These are phyloP conservation scores for Geophilus truncorum DNA, from an alignment of 2,888 invertebrate genomes.

Conservation along the genomic window DNA sequence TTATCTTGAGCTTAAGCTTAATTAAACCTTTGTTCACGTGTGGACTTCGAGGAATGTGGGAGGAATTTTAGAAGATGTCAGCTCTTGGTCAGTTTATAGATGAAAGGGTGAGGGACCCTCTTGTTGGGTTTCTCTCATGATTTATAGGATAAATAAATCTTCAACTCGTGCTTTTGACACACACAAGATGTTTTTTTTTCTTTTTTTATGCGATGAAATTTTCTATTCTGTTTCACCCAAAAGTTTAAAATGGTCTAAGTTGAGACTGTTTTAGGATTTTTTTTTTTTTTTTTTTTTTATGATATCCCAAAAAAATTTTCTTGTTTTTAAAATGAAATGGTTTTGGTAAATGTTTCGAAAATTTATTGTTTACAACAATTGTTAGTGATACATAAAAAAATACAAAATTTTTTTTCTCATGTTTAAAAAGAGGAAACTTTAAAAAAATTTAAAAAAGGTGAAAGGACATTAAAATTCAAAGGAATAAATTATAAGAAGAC, in stretches of 20 bases:
- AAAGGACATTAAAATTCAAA: neutral
- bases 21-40: neutral
- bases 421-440: neutral
- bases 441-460: neutral
- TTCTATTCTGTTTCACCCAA: neutral
- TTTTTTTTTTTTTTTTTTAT: neutral
- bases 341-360: neutral
- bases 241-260: neutral
- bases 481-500: slow-evolving; percentile 13
- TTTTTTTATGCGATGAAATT: neutral
- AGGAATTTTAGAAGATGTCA: slow-evolving; percentile 7
- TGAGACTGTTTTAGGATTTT: neutral
- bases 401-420: neutral
- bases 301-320: too few relatives aligned
- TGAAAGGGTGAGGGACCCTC: neutral
- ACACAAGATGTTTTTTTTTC: neutral
- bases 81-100: neutral
- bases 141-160: slow-evolving; percentile 15
- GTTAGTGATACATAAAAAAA: slow-evolving; percentile 20
- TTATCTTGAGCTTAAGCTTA: neutral
- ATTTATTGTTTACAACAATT: slow-evolving; percentile 9
- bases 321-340: neutral
- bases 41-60: neutral
- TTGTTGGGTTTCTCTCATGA: neutral
- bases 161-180: slow-evolving; percentile 7